Conservation (phyloP, 2,113 vertebrate species). For the Anser cygnoides region DNA sequence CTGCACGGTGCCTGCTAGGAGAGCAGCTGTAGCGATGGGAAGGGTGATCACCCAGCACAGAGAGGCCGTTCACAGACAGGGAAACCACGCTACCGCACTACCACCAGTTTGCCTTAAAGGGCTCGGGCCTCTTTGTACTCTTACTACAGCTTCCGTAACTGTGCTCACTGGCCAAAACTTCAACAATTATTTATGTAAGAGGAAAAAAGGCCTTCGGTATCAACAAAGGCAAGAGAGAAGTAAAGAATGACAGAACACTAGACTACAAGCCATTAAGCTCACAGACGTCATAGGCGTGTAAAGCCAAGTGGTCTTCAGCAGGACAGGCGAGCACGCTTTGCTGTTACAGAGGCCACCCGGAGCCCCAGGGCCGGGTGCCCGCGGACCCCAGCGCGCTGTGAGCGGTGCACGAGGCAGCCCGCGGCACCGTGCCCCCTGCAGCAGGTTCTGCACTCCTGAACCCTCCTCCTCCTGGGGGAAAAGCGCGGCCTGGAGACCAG, state of each 20-base stretch:
- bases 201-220: neutral
- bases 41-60: rapidly evolving
- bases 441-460: too few species aligned
- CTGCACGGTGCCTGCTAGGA: rapidly evolving
- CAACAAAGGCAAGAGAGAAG: neutral
- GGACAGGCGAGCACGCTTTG: neutral
- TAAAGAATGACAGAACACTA: neutral
- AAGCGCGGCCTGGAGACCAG: neutral
- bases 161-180: neutral
- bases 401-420: neutral
- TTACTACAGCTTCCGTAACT: neutral
- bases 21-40: rapidly evolving
- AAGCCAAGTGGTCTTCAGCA: too few species aligned
- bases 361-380: too few species aligned
- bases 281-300: neutral
- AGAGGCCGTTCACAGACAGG: neutral
- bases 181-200: neutral
- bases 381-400: too few species aligned
- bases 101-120: neutral
- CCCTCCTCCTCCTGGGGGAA: too few species aligned
- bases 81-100: neutral
- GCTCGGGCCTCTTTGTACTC: neutral
- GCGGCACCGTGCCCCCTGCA: rapidly evolving
- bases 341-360: too few species aligned
- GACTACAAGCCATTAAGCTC: too few species aligned